These are phyloP conservation scores for Boulengeromyrus knoepffleri DNA, from an alignment of 2,113 vertebrate genomes.

Conservation along the genomic window DNA sequence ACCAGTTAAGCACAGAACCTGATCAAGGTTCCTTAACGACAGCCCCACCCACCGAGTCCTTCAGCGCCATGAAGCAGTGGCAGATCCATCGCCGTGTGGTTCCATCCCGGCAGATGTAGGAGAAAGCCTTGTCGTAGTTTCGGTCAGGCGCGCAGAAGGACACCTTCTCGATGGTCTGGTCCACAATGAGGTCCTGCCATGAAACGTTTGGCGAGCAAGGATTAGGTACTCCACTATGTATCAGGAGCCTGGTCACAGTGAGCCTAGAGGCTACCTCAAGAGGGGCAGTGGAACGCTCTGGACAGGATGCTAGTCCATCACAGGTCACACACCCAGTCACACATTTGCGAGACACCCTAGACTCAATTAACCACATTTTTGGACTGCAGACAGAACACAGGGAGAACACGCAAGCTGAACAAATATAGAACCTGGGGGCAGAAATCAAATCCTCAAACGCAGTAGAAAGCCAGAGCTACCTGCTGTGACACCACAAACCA, in stretches of 20 bases:
- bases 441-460: neutral
- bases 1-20: neutral
- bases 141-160: constrained; percentile 88
- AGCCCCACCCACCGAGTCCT: constrained; percentile 75
- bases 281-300: neutral
- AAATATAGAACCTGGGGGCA: neutral
- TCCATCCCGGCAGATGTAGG: constrained; percentile 87
- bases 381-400: neutral
- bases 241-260: neutral
- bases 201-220: neutral
- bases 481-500: neutral
- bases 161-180: constrained; percentile 91
- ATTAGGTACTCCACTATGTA: neutral
- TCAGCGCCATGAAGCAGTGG: constrained; percentile 88
- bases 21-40: neutral
- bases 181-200: constrained; percentile 80
- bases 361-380: neutral
- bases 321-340: neutral
- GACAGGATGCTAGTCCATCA: neutral
- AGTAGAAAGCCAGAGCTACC: neutral
- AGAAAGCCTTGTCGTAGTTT: constrained; percentile 90
- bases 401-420: neutral
- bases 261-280: neutral
- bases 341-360: neutral
- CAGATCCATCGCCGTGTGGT: constrained; percentile 89